Evolutionary conservation across 1,140 invertebrate genomes (phyloP).

Genomic region (Zaprionus nigranus): DNA sequence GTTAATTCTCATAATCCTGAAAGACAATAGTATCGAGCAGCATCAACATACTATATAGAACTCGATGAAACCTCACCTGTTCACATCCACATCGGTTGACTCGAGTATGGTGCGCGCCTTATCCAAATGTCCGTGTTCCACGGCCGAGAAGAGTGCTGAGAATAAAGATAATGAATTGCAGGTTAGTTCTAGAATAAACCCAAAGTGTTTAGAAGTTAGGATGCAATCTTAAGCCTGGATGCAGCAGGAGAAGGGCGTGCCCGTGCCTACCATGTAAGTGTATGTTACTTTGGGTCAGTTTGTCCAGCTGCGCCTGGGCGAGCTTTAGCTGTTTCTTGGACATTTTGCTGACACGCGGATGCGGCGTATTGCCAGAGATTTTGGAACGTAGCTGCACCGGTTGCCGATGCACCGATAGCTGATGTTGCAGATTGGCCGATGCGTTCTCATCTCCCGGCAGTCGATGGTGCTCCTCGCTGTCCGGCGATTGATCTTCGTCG

Average conservation of each 20-base stretch:
- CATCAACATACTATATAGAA: background rate
- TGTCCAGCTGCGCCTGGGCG: constrained; percentile 88
- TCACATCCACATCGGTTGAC: constrained; percentile 95
- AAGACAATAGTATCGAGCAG: no score
- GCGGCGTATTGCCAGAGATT: constrained; percentile 84
- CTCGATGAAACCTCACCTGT: constrained; percentile 88
- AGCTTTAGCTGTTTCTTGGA: constrained; percentile 87
- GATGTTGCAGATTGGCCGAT: constrained; percentile 48
- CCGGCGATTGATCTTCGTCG: constrained; percentile 39
- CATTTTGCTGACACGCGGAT: constrained; percentile 85
- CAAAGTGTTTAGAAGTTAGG: background rate
- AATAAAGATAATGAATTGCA: constrained; percentile 58
- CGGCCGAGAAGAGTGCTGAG: constrained; percentile 94
- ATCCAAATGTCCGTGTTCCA: constrained; percentile 96
- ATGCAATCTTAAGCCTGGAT: background rate
- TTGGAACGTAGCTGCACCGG: constrained; percentile 62
- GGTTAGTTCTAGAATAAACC: background rate
- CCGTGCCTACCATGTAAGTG: constrained; percentile 92
- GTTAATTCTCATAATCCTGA: no score
- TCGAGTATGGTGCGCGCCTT: constrained; percentile 95
- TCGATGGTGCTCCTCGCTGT: constrained; percentile 22
- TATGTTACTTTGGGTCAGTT: constrained; percentile 93
- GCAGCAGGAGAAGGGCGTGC: constrained; percentile 6
- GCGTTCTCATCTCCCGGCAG: constrained; percentile 59
- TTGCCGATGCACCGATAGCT: constrained; percentile 70